Evolutionary conservation across 1,140 invertebrate genomes (phyloP).

Genomic region (Xylocopa sonorina): DNA sequence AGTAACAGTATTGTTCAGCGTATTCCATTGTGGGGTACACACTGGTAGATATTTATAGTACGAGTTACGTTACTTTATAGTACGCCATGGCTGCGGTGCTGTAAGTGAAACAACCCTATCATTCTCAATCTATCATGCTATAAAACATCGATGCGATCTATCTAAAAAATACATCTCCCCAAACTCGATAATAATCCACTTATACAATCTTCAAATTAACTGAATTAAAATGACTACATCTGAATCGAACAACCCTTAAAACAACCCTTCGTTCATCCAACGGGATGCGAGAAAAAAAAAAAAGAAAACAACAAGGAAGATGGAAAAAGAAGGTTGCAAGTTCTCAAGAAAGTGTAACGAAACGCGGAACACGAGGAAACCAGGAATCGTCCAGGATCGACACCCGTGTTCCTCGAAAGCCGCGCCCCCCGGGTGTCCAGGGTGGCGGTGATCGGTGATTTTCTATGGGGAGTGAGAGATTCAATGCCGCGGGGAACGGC

Average conservation of each 20-base stretch:
- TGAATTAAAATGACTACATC: too few species aligned
- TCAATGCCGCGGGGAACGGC: constrained; percentile 41
- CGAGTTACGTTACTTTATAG: background rate
- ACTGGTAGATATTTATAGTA: background rate
- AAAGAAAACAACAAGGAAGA: too few species aligned
- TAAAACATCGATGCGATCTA: background rate
- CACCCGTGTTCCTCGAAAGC: constrained; percentile 1
- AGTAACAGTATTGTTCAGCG: background rate
- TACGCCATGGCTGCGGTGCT: background rate
- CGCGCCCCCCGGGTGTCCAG: constrained; percentile 3
- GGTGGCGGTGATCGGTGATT: constrained; percentile 51
- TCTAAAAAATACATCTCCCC: background rate
- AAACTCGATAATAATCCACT: too few species aligned
- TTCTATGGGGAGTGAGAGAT: constrained; percentile 43
- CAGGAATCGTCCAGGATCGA: background rate
- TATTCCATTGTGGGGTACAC: background rate
- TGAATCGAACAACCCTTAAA: too few species aligned
- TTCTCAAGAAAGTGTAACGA: background rate
- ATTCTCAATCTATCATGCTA: background rate
- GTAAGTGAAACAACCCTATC: background rate
- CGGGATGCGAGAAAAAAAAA: too few species aligned
- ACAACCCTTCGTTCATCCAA: too few species aligned
- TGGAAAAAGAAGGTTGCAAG: background rate
- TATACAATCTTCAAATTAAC: too few species aligned
- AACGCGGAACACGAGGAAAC: background rate